phyloP scores from a whole-genome alignment of 1,140 invertebrate genomes.

The Drosophila bifasciata region DNA sequence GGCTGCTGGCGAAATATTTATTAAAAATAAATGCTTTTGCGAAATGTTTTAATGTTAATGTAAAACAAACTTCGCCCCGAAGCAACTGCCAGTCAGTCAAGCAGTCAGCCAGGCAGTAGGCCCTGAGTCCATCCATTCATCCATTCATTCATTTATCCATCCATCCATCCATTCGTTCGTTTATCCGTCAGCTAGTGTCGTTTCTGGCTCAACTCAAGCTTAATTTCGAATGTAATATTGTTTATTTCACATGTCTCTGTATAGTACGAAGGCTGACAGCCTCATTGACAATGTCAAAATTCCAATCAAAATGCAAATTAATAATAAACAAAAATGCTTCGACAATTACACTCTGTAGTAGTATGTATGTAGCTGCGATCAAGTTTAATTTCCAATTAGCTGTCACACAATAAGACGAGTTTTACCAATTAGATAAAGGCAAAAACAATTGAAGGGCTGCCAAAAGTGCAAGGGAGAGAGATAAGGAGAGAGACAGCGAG shows the following conservation, averaged over 20 bases:
- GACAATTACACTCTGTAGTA: too few species aligned
- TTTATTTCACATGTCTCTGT: slow-evolving; percentile 62
- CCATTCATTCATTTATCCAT: too few species aligned
- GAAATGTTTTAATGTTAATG: slow-evolving; percentile 45
- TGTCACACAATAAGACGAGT: slow-evolving; percentile 53
- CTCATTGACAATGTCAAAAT: slow-evolving; percentile 63
- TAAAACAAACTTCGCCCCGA: slow-evolving; percentile 37
- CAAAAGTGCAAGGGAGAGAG: slow-evolving; percentile 4
- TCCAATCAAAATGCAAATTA: slow-evolving; percentile 81
- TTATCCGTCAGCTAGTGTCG: slow-evolving; percentile 43
- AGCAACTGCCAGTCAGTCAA: slow-evolving; percentile 22
- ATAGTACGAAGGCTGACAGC: slow-evolving; percentile 55
- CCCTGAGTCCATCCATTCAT: too few species aligned
- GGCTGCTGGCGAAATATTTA: slow-evolving; percentile 52
- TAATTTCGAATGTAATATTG: slow-evolving; percentile 55
- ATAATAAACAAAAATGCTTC: slow-evolving; percentile 78
- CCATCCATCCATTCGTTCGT: too few species aligned
- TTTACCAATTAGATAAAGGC: slow-evolving; percentile 26
- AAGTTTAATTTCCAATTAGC: slow-evolving; percentile 65
- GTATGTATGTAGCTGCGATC: slow-evolving; percentile 19
- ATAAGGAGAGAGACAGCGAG: too few species aligned
- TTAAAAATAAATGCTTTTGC: slow-evolving; percentile 58
- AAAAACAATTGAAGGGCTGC: slow-evolving; percentile 11
- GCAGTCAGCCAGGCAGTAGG: slow-evolving; percentile 25
- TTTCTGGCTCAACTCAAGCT: slow-evolving; percentile 38